A percentile compares a stretch with the other conserved stretches of the same genome.
Conservation (phyloP, 2,888 invertebrate species). For the Hermaeophaga mercurialis region DNA sequence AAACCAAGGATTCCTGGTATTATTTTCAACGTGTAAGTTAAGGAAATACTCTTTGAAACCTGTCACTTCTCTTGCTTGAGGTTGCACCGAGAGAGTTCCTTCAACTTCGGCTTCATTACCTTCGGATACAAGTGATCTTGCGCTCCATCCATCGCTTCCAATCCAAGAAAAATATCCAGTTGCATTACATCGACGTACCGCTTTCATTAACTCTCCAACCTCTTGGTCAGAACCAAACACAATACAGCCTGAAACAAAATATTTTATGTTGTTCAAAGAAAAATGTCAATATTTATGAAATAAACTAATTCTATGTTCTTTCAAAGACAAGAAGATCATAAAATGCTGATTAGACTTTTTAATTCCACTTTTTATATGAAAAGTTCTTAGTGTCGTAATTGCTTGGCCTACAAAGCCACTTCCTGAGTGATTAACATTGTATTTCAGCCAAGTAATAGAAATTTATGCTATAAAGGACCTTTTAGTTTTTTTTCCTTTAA, state of each 20-base stretch:
- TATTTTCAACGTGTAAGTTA: conserved; percentile 81
- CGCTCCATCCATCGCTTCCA: conserved; percentile 96
- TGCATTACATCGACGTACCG: conserved; percentile 84
- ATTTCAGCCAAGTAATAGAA: too few relatives aligned
- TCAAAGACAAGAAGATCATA: too few relatives aligned
- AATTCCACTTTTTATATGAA: too few relatives aligned
- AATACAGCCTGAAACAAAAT: conserved; percentile 75
- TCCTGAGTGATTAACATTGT: too few relatives aligned
- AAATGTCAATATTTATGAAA: too few relatives aligned
- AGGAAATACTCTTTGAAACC: conserved; percentile 91
- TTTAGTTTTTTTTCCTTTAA: too few relatives aligned
- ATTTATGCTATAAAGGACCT: too few relatives aligned
- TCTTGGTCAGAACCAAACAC: conserved; percentile 97
- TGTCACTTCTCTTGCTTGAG: conserved; percentile 85
- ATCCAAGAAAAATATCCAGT: conserved; percentile 94
- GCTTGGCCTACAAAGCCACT: too few relatives aligned
- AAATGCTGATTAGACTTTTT: too few relatives aligned
- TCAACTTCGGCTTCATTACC: conserved; percentile 90
- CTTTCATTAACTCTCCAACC: conserved; percentile 94
- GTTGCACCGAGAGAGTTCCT: conserved; percentile 94
- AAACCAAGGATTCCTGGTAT: conserved; percentile 95
- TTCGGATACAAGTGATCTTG: conserved; percentile 81
- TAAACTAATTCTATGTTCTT: too few relatives aligned
- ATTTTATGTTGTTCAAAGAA: neutral
- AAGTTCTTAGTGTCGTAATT: too few relatives aligned